Conservation (phyloP, 1,140 invertebrate genomes). For the Caenorhabditis briggsae region DNA sequence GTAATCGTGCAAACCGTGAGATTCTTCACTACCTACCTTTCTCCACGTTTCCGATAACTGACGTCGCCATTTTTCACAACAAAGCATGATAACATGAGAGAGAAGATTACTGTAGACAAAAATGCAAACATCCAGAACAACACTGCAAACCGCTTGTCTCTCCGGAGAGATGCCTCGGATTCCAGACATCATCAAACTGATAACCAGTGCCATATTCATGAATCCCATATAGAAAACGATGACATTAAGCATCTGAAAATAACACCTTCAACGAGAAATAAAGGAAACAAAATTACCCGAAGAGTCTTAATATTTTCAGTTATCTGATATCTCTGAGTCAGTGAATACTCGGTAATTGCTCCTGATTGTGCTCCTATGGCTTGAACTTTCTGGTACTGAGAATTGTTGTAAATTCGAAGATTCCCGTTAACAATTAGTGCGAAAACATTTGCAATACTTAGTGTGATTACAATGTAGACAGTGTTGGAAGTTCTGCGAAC, state of each 20-base stretch:
- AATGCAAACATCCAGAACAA: neutral
- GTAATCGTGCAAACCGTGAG: neutral
- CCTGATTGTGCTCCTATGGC: neutral
- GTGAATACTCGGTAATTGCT: neutral
- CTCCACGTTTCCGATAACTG: neutral
- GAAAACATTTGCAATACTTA: neutral
- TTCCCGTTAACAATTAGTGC: neutral
- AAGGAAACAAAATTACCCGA: neutral
- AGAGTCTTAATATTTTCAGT: neutral
- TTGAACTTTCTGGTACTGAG: neutral
- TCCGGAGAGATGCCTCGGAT: neutral
- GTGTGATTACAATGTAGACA: neutral
- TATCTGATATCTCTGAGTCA: slow-evolving; percentile 12
- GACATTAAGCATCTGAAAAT: neutral
- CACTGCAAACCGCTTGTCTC: slow-evolving; percentile 1
- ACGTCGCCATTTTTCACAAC: slow-evolving; percentile 25
- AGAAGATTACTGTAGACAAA: neutral
- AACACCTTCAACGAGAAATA: too few relatives aligned
- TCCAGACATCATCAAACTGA: neutral
- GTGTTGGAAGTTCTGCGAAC: neutral
- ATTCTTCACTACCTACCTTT: neutral
- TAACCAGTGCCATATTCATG: neutral
- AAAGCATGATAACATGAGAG: neutral
- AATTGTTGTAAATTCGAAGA: neutral
- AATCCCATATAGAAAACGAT: slow-evolving; percentile 9